Base-by-base conservation (phyloP, 1,140 invertebrate species). In the Phortica variegata region DNA sequence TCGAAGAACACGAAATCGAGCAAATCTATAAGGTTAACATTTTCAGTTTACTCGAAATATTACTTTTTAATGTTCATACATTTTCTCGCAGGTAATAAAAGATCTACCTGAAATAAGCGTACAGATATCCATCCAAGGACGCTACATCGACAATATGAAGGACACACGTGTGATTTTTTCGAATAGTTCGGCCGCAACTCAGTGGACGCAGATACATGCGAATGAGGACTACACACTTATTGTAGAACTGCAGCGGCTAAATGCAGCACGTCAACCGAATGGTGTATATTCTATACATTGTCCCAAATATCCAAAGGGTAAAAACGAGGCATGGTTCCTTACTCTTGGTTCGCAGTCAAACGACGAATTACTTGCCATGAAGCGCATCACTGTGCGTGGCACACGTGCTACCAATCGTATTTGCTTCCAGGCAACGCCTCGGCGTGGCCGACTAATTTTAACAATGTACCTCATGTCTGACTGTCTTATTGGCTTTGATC, bases 301-400 rank as follows among this genome's bases (percentile, higher is more conserved):
- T 56, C 91, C 92, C 5, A 83, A 85, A 54, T 98, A 94, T 79
- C 86, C 91, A 0, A 95, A 95, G 74, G 84, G 87, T 5, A 98
- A 98, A 79, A 92, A 94, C 58, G 95, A 98, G 76, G 91, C 92
- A 37, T 98, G 95, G 95, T 90, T 98, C 75, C 60, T 97, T 0
- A 82, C 95, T 0, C 77, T 98, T 1, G 95, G 93, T 8, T 82
- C 85, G 43, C 69, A 84, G 16, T 83, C 85, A 44, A 78, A 78
- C 2, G 79, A 79, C 29, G 91, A 97, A 65, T 77, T 98, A n/a
- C 75, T 89, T 21, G 92, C 93, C n/a, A 78, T 97, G 53, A 97
- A 95, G 70, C 80, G 95, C 50, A 75, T 87, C 1, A 77, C 79
- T 0, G 62, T 77, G 21, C 66, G 80, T 3, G 78, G 66, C 10